These are phyloP conservation scores for Trachelus troglodyta DNA, from an alignment of 2,888 invertebrate species.

Conservation along the genomic window DNA sequence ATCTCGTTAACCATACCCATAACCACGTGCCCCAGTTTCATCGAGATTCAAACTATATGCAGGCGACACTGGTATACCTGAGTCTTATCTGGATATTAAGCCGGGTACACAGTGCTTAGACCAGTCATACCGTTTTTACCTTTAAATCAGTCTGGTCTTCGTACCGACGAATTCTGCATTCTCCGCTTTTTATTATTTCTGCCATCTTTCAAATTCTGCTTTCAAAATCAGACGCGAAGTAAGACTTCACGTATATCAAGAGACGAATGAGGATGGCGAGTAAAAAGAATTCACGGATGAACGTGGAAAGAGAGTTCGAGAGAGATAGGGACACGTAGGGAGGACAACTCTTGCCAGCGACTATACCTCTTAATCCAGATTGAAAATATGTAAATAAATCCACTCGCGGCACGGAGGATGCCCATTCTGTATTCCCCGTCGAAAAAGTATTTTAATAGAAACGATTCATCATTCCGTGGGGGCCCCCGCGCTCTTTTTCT, in stretches of 20 bases:
- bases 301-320: slow-evolving; percentile 13
- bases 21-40: background rate
- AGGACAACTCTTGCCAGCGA: slow-evolving; percentile 37
- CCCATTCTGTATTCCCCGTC: slow-evolving; percentile 63
- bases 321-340: slow-evolving; percentile 10
- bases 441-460: slow-evolving; percentile 67
- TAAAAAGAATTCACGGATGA: background rate
- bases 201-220: background rate
- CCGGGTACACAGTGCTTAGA: background rate
- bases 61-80: background rate
- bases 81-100: background rate
- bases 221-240: background rate
- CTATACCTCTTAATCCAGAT: slow-evolving; percentile 65
- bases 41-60: background rate
- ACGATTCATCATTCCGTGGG: slow-evolving; percentile 58
- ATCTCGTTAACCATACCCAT: background rate
- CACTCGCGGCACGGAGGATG: slow-evolving; percentile 52
- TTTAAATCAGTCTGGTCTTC: background rate
- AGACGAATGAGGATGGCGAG: background rate
- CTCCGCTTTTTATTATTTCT: background rate
- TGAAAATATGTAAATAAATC: slow-evolving; percentile 67
- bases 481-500: slow-evolving; percentile 22
- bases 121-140: background rate
- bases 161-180: background rate
- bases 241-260: background rate